A percentile compares a stretch with the other conserved stretches of the same genome.
Evolutionary conservation across 2,113 vertebrate species (phyloP).

Genomic region (Talpa occidentalis): DNA sequence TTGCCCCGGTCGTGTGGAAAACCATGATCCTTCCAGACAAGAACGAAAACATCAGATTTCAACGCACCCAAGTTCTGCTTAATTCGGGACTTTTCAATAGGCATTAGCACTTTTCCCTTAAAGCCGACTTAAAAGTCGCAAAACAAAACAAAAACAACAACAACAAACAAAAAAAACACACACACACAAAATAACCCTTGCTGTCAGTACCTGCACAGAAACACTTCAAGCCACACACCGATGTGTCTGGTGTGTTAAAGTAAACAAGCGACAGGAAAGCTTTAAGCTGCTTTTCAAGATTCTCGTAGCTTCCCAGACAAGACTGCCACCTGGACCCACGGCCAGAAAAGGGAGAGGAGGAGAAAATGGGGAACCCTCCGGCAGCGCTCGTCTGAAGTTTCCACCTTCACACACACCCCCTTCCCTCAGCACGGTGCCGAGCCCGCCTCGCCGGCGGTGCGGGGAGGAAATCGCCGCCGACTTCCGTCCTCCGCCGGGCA

Average conservation of each 20-base stretch:
- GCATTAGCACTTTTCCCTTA: neutral
- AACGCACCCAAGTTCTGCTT: constrained; percentile 15
- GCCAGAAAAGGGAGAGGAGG: neutral
- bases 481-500: constrained; percentile 49
- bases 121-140: neutral
- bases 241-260: neutral
- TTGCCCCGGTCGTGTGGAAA: neutral
- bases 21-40: constrained; percentile 6
- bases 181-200: neutral
- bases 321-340: constrained; percentile 58
- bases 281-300: neutral
- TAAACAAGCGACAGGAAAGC: constrained; percentile 25
- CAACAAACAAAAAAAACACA: too few relatives aligned
- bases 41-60: constrained; percentile 5
- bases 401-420: constrained; percentile 42
- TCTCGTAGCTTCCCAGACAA: neutral
- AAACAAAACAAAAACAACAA: too few relatives aligned
- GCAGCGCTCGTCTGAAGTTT: constrained; percentile 66
- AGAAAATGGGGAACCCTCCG: neutral
- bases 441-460: neutral
- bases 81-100: neutral
- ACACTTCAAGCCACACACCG: neutral
- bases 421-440: neutral
- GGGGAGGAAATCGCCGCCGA: constrained; percentile 8
- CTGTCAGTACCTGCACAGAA: neutral